These are phyloP conservation scores for Centrocercus urophasianus DNA, from an alignment of 2,113 vertebrate genomes.

Conservation along the genomic window DNA sequence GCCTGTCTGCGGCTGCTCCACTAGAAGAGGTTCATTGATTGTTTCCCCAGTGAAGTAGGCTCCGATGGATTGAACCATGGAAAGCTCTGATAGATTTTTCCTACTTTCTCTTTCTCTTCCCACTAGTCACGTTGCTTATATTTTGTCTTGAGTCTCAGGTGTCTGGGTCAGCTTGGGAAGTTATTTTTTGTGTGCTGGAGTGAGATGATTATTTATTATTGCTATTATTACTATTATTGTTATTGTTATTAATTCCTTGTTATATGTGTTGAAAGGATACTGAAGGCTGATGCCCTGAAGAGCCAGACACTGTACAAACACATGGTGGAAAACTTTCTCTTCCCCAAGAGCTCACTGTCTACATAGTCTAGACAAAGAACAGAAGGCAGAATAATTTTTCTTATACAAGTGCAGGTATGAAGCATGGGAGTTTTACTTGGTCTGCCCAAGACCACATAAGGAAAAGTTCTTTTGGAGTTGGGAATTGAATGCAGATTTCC, in stretches of 20 bases:
- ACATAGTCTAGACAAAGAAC: not conserved
- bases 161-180: not conserved
- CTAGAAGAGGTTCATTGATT: constrained; percentile 60
- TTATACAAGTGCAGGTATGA: not conserved
- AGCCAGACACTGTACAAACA: not conserved
- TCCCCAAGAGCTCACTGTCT: not conserved
- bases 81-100: constrained; percentile 66
- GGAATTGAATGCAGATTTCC: constrained; percentile 12
- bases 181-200: not conserved
- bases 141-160: constrained; percentile 36
- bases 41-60: constrained; percentile 30
- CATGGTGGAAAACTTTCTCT: not conserved
- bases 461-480: not conserved
- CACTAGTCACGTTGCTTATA: constrained; percentile 10
- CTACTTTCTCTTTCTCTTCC: constrained; percentile 46
- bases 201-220: not conserved
- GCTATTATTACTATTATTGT: not conserved
- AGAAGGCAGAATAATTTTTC: not conserved
- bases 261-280: not conserved
- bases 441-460: not conserved
- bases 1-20: not conserved
- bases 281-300: not conserved
- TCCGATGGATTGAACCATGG: constrained; percentile 61
- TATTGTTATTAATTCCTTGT: not conserved
- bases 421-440: not conserved